These are phyloP conservation scores for Mimachlamys varia DNA, from an alignment of 2,888 invertebrate species.

Conservation along the genomic window DNA sequence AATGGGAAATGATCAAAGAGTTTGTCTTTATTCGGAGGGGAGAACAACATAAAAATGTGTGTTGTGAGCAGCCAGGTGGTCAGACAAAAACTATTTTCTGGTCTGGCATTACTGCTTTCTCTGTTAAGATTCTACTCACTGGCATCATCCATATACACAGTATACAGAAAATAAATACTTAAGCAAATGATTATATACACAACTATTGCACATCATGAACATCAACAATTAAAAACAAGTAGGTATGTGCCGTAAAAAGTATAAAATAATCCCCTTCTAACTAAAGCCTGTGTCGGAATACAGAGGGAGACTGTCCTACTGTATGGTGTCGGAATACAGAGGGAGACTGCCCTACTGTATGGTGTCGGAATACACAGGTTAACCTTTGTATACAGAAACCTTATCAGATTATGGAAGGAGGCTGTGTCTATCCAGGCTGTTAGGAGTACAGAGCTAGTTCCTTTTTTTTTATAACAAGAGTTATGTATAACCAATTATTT, in stretches of 20 bases:
- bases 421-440: not conserved
- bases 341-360: not conserved
- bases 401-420: not conserved
- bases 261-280: not conserved
- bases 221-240: not conserved
- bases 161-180: slow-evolving; percentile 12
- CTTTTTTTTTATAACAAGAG: too few species aligned
- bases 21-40: not conserved
- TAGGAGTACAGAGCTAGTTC: not conserved
- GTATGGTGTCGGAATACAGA: too few species aligned
- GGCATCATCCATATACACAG: not conserved
- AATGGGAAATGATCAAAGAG: not conserved
- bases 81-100: not conserved
- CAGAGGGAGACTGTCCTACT: not conserved
- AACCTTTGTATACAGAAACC: not conserved
- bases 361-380: too few species aligned
- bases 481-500: too few species aligned
- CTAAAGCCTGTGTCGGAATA: not conserved
- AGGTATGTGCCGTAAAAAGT: slow-evolving; percentile 13
- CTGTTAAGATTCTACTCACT: not conserved
- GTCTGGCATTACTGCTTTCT: not conserved
- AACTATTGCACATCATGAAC: slow-evolving; percentile 28
- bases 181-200: not conserved
- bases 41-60: not conserved
- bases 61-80: not conserved